These are phyloP conservation scores for Leucopternis melanops DNA, from an alignment of 2,113 vertebrate species.

Conservation along the genomic window DNA sequence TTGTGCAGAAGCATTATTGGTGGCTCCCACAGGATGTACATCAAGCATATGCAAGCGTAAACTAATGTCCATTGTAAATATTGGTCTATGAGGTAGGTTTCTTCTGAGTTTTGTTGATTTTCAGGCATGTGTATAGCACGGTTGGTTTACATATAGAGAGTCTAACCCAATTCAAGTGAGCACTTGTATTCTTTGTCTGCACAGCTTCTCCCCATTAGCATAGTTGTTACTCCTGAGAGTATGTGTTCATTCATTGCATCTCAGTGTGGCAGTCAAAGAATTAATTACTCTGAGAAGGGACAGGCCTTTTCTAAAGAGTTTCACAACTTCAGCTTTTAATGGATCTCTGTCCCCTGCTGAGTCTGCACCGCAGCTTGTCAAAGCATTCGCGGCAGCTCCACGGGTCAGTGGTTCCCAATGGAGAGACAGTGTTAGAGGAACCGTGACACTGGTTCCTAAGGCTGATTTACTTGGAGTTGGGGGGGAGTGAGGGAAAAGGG, in stretches of 20 bases:
- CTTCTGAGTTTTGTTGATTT: background rate
- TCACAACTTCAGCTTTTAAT: conserved; percentile 63
- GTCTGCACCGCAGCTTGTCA: conserved; percentile 62
- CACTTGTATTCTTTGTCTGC: background rate
- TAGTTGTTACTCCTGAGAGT: conserved; percentile 38
- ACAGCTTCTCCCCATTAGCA: background rate
- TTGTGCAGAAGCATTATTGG: rapidly evolving
- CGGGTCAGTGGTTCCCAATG: conserved; percentile 64
- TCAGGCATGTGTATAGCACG: background rate
- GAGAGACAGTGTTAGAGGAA: background rate
- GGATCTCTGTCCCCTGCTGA: conserved; percentile 48
- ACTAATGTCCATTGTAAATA: background rate
- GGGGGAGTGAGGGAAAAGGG: background rate
- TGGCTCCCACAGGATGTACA: background rate
- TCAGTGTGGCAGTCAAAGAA: conserved; percentile 63
- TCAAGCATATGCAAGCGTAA: rapidly evolving
- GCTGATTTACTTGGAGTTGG: background rate
- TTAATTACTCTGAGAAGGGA: conserved; percentile 71
- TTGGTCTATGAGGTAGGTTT: background rate
- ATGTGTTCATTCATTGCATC: conserved; percentile 56
- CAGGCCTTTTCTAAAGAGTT: conserved; percentile 57
- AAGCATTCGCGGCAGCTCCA: conserved; percentile 38
- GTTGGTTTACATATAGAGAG: background rate
- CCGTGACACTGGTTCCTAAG: conserved; percentile 2
- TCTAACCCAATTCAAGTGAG: background rate